A percentile compares a stretch with the other conserved stretches of the same genome.
phyloP scores from a whole-genome alignment of 2,113 vertebrate species.

The Mesembrinibis cayennensis region DNA sequence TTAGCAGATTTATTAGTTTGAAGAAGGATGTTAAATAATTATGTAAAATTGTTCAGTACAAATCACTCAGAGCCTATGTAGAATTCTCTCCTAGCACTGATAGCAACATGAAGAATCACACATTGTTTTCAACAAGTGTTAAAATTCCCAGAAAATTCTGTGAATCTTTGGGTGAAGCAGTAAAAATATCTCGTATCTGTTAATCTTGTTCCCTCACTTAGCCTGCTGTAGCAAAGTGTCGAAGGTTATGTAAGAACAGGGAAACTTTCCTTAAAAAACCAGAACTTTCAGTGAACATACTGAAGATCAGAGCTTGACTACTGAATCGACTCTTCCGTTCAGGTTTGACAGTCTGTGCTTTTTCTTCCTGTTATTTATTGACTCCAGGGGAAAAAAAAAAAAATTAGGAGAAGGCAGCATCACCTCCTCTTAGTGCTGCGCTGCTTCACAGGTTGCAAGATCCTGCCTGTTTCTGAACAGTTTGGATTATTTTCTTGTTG shows the following conservation, averaged over 20 bases:
- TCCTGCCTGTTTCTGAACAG: not conserved
- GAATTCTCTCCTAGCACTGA: conserved; percentile 20
- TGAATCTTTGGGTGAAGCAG: conserved; percentile 38
- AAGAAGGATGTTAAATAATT: conserved; percentile 55
- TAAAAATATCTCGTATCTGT: conserved; percentile 58
- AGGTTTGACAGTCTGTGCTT: not conserved
- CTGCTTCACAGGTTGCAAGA: not conserved
- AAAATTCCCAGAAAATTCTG: conserved; percentile 65
- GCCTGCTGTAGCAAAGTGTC: not conserved
- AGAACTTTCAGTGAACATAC: not conserved
- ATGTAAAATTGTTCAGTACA: conserved; percentile 9
- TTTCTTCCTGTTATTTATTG: not conserved
- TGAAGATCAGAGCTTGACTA: not conserved
- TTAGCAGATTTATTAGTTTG: conserved; percentile 59
- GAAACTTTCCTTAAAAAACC: conserved; percentile 14
- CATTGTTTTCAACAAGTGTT: conserved; percentile 56
- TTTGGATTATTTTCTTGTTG: not conserved
- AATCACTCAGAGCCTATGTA: conserved; percentile 33
- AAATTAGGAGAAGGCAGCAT: not conserved
- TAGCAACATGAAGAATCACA: conserved; percentile 46
- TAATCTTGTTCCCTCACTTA: conserved; percentile 63
- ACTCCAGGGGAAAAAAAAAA: not conserved
- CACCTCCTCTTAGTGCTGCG: fast-evolving
- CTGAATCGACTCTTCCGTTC: not conserved
- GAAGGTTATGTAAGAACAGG: conserved; percentile 40